phyloP scores from a whole-genome alignment of 2,888 invertebrate species.

The Dicyrtoma fusca region DNA sequence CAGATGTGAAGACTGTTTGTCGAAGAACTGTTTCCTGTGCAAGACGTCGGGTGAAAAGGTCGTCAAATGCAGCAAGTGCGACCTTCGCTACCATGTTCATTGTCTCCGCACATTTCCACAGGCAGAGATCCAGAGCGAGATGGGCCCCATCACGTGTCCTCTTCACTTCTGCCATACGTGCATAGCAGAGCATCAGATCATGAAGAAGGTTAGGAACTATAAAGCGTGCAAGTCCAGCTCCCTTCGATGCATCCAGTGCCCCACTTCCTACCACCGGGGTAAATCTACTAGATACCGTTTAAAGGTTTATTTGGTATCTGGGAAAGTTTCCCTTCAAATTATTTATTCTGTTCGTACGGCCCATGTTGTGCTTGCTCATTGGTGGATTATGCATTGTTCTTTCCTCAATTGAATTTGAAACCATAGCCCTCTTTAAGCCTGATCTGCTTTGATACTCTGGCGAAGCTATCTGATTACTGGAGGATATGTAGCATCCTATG shows the following conservation, averaged over 20 bases:
- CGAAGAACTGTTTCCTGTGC: constrained; percentile 45
- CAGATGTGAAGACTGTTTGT: constrained; percentile 46
- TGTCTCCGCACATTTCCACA: constrained; percentile 52
- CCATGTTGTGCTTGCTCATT: too few relatives aligned
- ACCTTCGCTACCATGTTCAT: constrained; percentile 45
- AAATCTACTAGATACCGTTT: too few relatives aligned
- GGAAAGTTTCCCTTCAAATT: too few relatives aligned
- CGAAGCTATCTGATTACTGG: too few relatives aligned
- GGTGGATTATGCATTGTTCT: too few relatives aligned
- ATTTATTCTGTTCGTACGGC: too few relatives aligned
- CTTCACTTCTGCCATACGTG: constrained; percentile 53
- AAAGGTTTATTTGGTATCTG: too few relatives aligned
- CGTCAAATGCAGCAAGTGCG: constrained; percentile 50
- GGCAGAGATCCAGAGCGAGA: constrained; percentile 46
- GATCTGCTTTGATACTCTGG: too few relatives aligned
- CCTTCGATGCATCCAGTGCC: constrained; percentile 43
- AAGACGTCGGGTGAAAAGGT: constrained; percentile 23
- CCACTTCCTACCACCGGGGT: constrained; percentile 52
- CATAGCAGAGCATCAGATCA: constrained; percentile 48
- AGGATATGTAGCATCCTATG: too few relatives aligned
- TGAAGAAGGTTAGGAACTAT: constrained; percentile 42
- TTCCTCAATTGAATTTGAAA: too few relatives aligned
- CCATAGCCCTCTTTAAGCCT: too few relatives aligned
- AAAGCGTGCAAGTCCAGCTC: neutral
- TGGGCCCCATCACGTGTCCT: constrained; percentile 50